Evolutionary conservation across 1,140 invertebrate species (phyloP).

Genomic region (Lineus longissimus): DNA sequence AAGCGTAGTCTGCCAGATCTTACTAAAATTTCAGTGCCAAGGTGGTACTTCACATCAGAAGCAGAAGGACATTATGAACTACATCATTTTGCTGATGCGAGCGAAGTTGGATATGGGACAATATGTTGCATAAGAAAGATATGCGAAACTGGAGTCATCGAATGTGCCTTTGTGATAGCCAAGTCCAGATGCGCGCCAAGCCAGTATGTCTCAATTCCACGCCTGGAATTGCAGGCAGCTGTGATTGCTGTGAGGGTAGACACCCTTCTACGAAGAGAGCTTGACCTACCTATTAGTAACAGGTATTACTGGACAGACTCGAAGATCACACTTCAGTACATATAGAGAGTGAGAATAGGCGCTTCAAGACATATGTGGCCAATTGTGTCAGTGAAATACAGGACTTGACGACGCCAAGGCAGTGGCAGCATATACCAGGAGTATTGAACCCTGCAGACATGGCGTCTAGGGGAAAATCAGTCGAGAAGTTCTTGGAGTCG

Average conservation of each 20-base stretch:
- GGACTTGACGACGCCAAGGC: background rate
- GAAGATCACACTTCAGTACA: background rate
- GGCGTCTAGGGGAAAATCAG: background rate
- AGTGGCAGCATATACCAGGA: background rate
- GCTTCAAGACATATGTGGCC: constrained; percentile 1
- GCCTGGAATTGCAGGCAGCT: constrained; percentile 1
- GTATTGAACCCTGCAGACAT: background rate
- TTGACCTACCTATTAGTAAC: background rate
- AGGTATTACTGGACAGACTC: background rate
- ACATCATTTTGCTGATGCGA: constrained; percentile 5
- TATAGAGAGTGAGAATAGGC: background rate
- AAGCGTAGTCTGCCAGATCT: background rate
- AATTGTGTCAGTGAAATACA: background rate
- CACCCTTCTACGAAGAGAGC: background rate
- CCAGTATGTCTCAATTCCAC: background rate
- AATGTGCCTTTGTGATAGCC: background rate
- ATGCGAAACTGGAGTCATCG: too few species aligned
- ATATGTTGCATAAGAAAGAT: background rate
- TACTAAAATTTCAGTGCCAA: background rate
- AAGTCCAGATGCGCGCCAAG: background rate
- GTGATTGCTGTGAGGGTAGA: background rate
- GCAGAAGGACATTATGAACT: background rate
- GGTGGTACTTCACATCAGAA: background rate
- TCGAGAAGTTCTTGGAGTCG: background rate
- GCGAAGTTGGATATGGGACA: background rate